A percentile compares a stretch with the other conserved stretches of the same genome.
phyloP scores from a whole-genome alignment of 1,140 invertebrate genomes.

The Littorina saxatilis region DNA sequence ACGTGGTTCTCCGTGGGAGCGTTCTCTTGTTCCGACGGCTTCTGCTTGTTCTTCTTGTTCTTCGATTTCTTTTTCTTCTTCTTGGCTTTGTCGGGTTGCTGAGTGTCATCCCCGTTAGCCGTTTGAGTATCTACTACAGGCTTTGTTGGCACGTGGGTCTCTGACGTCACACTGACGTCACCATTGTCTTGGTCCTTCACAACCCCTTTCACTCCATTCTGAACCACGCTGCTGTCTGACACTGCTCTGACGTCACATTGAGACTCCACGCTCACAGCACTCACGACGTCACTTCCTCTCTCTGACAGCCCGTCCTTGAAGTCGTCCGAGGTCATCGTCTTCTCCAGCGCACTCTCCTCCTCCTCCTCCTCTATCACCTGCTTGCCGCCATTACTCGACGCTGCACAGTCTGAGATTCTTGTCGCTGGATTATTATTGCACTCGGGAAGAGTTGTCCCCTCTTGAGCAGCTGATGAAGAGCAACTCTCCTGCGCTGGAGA shows the following conservation, averaged over 20 bases:
- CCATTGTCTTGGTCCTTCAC: background rate
- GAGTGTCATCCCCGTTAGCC: background rate
- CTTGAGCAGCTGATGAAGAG: background rate
- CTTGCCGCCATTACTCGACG: background rate
- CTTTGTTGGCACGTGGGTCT: background rate
- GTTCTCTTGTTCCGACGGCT: background rate
- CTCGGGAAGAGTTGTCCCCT: background rate
- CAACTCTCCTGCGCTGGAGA: conserved; percentile 11
- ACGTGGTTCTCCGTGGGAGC: background rate
- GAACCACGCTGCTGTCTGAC: background rate
- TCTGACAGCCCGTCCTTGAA: conserved; percentile 18
- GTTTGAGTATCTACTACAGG: background rate
- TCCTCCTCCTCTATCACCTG: conserved; percentile 19
- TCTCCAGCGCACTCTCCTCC: conserved; percentile 28
- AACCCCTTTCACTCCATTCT: background rate
- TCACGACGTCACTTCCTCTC: background rate
- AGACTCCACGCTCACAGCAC: background rate
- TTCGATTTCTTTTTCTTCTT: conserved; percentile 31
- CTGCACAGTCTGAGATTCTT: conserved; percentile 1
- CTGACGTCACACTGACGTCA: background rate
- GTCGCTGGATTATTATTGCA: background rate
- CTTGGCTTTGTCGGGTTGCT: conserved; percentile 6
- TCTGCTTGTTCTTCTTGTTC: conserved; percentile 18
- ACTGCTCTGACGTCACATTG: background rate
- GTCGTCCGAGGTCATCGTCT: conserved; percentile 33